These are phyloP conservation scores for Cyphomyrmex costatus DNA, from an alignment of 1,140 invertebrate genomes.

Conservation along the genomic window DNA sequence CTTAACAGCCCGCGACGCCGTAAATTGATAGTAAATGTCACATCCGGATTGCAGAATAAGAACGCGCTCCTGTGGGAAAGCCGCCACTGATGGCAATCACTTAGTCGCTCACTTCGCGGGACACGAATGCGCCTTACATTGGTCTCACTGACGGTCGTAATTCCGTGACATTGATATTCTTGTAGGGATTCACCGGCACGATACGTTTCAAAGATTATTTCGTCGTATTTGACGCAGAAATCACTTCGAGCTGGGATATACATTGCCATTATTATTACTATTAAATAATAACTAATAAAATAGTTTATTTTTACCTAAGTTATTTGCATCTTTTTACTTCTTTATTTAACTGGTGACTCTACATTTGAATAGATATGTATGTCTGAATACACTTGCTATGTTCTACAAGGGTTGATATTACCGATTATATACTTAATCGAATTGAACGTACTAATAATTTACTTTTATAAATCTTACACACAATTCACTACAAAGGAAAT, in stretches of 20 bases:
- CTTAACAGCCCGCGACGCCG: conserved; percentile 82
- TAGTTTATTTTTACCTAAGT: background rate
- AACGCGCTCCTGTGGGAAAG: conserved; percentile 75
- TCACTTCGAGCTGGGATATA: background rate
- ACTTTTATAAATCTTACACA: background rate
- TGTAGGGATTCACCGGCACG: conserved; percentile 5
- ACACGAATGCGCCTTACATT: conserved; percentile 59
- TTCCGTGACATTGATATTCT: conserved; percentile 61
- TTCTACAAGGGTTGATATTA: background rate
- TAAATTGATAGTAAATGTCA: conserved; percentile 86
- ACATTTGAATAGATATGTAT: background rate
- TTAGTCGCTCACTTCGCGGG: conserved; percentile 59
- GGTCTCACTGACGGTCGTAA: conserved; percentile 59
- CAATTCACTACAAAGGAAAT: conserved; percentile 9
- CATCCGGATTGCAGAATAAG: conserved; percentile 81
- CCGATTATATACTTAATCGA: background rate
- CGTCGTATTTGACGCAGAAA: background rate
- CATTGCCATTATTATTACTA: background rate
- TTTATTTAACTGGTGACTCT: background rate
- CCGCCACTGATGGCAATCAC: conserved; percentile 64
- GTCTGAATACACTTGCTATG: background rate
- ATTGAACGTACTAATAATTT: background rate
- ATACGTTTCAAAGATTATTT: conserved; percentile 6
- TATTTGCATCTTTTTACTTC: too few relatives aligned
- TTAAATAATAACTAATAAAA: background rate